phyloP scores from a whole-genome alignment of 2,113 vertebrate genomes.

The Dolichotis patagonum region DNA sequence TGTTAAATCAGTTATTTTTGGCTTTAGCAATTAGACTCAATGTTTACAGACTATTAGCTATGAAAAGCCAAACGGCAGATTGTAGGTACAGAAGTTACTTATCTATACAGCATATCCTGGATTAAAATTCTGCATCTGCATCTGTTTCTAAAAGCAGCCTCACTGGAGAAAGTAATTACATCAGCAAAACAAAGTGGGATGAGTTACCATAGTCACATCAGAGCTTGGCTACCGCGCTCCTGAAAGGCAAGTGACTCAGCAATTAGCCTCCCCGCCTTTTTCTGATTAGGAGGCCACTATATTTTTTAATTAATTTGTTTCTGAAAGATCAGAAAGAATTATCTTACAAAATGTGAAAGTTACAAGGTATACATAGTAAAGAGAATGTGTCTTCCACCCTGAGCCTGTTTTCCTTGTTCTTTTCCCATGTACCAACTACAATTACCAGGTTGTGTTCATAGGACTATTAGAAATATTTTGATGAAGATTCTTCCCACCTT shows the following conservation, averaged over 20 bases:
- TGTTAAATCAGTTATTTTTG: slow-evolving; percentile 20
- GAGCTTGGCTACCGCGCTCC: neutral
- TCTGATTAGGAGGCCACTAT: neutral
- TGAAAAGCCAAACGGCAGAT: neutral
- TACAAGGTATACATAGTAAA: neutral
- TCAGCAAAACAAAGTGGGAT: slow-evolving; percentile 7
- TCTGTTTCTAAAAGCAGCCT: slow-evolving; percentile 54
- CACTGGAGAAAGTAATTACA: slow-evolving; percentile 36
- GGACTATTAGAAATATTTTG: neutral
- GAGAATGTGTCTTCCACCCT: neutral
- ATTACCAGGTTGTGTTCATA: neutral
- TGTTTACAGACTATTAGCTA: neutral
- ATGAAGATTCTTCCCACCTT: neutral
- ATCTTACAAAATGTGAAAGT: slow-evolving; percentile 10
- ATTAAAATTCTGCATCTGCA: slow-evolving; percentile 29
- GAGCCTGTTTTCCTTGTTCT: neutral
- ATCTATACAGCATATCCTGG: slow-evolving; percentile 5
- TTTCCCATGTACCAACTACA: neutral
- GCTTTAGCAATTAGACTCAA: neutral
- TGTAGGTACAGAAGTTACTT: slow-evolving; percentile 43
- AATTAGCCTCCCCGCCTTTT: neutral
- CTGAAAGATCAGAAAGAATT: slow-evolving; percentile 23
- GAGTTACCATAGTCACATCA: neutral
- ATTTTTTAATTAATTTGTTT: slow-evolving; percentile 20
- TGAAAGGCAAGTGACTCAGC: slow-evolving; percentile 12